phyloP scores from a whole-genome alignment of 2,888 invertebrate genomes.

The Entomobrya multifasciata region DNA sequence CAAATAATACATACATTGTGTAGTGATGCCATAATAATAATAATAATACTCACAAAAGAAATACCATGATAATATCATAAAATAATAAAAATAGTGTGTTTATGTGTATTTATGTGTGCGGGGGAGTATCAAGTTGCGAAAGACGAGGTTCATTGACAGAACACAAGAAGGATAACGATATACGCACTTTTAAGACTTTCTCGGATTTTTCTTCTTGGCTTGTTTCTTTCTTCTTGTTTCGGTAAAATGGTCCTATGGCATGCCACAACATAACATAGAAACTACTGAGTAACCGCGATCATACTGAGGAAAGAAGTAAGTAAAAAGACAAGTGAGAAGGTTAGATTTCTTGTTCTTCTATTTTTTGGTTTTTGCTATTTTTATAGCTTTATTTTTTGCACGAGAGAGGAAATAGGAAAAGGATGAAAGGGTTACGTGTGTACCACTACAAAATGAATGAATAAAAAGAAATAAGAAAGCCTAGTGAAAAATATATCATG shows the following conservation, averaged over 20 bases:
- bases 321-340: slow-evolving; percentile 19
- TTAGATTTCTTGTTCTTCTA: background rate
- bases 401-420: background rate
- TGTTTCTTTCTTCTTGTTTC: slow-evolving; percentile 13
- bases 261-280: slow-evolving; percentile 40
- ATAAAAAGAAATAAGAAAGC: background rate
- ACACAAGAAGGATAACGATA: background rate
- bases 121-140: slow-evolving; percentile 28
- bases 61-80: slow-evolving; percentile 23
- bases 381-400: slow-evolving; percentile 17
- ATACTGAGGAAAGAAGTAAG: background rate
- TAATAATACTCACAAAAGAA: background rate
- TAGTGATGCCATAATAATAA: background rate
- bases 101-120: background rate
- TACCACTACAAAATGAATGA: background rate
- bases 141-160: slow-evolving; percentile 44
- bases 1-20: too few species aligned
- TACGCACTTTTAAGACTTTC: background rate
- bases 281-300: too few species aligned
- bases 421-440: slow-evolving; percentile 20
- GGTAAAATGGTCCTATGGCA: slow-evolving; percentile 53
- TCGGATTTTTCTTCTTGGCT: background rate
- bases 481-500: background rate
- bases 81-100: slow-evolving; percentile 28
- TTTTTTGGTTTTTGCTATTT: slow-evolving; percentile 1